Conservation (phyloP, 2,888 invertebrate genomes). For the Spialia ferax region DNA sequence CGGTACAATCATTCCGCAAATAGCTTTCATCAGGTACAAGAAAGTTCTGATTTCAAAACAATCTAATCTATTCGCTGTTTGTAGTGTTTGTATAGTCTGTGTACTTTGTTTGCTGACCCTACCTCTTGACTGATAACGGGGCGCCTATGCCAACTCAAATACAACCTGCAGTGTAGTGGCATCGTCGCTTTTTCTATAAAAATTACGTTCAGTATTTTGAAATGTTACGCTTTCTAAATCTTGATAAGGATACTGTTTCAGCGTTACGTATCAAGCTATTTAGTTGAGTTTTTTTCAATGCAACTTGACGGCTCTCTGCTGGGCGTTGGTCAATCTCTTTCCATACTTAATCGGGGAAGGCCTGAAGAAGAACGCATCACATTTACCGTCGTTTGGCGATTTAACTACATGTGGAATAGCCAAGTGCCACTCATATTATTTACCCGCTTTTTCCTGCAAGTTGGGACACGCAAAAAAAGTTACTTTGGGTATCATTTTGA, state of each 20-base stretch:
- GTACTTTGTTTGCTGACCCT: constrained; percentile 67
- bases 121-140: constrained; percentile 78
- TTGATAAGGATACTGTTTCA: not conserved
- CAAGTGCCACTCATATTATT: no score
- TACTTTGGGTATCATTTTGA: no score
- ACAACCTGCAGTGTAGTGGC: not conserved
- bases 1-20: constrained; percentile 36
- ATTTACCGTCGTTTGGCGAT: no score
- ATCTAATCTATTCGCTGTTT: constrained; percentile 34
- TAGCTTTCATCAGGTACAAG: constrained; percentile 38
- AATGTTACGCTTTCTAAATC: constrained; percentile 33
- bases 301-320: no score
- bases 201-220: constrained; percentile 13
- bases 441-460: no score
- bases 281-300: not conserved
- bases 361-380: no score
- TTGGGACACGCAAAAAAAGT: no score
- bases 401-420: no score
- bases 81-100: not conserved
- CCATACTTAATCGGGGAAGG: no score
- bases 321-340: no score
- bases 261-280: not conserved
- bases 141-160: constrained; percentile 6
- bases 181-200: not conserved
- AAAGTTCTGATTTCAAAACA: constrained; percentile 42